phyloP scores from a whole-genome alignment of 2,888 invertebrate species.

The Galerucella calmariensis region DNA sequence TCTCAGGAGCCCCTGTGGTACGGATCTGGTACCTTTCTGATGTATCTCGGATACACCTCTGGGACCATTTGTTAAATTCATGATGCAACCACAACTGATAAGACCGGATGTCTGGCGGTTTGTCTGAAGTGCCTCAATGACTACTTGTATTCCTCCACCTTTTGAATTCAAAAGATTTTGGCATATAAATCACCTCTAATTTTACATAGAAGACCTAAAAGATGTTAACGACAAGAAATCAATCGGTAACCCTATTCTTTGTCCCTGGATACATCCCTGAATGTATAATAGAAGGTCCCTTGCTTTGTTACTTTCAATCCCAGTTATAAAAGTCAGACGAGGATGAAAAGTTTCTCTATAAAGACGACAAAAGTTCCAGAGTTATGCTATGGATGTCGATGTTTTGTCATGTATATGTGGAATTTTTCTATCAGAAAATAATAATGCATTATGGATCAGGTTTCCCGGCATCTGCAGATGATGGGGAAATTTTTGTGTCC shows the following conservation, averaged over 20 bases:
- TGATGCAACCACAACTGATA: too few relatives aligned
- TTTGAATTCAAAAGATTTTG: too few relatives aligned
- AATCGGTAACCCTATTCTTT: neutral
- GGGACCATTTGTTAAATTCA: too few relatives aligned
- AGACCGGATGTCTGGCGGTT: too few relatives aligned
- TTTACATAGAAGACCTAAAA: neutral
- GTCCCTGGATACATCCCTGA: conserved; percentile 8
- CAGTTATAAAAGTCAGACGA: conserved; percentile 43
- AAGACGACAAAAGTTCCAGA: conserved; percentile 38
- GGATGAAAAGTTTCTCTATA: conserved; percentile 44
- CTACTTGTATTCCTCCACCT: too few relatives aligned
- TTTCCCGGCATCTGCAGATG: conserved; percentile 29
- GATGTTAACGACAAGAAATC: neutral
- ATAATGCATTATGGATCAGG: conserved; percentile 38
- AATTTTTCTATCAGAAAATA: conserved; percentile 36
- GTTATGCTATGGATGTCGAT: conserved; percentile 42
- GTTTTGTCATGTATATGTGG: conserved; percentile 40
- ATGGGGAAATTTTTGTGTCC: conserved; percentile 33
- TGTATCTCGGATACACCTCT: too few relatives aligned
- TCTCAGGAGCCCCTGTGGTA: too few relatives aligned
- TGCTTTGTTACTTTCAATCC: conserved; percentile 40
- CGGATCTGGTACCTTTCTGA: too few relatives aligned
- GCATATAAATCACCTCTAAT: neutral
- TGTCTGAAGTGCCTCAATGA: too few relatives aligned
- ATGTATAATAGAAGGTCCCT: conserved; percentile 31